Conservation (phyloP, 2,113 vertebrate species). For the Tauraco erythrolophus region DNA sequence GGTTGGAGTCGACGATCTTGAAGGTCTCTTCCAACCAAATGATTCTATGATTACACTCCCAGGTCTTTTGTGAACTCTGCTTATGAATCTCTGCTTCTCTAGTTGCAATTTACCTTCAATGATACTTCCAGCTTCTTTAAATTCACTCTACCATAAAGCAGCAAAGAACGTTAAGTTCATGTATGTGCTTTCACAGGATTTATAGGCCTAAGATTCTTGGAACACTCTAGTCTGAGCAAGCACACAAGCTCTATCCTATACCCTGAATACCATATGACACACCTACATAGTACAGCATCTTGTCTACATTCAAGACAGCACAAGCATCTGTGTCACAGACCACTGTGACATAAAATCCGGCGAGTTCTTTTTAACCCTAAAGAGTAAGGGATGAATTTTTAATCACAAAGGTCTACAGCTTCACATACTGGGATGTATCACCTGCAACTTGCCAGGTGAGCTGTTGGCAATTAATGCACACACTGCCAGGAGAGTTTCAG, state of each 20-base stretch:
- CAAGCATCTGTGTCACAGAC: background rate
- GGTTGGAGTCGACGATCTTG: too few species aligned
- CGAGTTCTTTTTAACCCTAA: background rate
- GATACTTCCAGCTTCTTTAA: background rate
- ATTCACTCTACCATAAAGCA: background rate
- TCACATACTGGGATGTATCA: background rate
- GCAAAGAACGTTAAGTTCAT: background rate
- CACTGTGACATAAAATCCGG: background rate
- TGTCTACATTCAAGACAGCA: background rate
- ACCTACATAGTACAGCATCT: background rate
- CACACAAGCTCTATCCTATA: background rate
- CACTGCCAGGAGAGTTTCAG: background rate
- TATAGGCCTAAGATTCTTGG: background rate
- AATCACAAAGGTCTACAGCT: background rate
- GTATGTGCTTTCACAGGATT: background rate
- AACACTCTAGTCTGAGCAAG: background rate
- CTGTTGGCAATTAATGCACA: background rate
- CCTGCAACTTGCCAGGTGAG: background rate
- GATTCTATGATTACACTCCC: too few species aligned
- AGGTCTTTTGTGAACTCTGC: background rate
- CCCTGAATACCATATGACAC: background rate
- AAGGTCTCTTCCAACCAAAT: too few species aligned
- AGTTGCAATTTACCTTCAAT: background rate
- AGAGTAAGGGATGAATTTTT: background rate
- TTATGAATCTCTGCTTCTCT: background rate